Percentiles rank a stretch among this genome's conserved stretches.
Evolutionary conservation across 2,888 invertebrate genomes (phyloP).

Genomic region (Melanostoma mellinum): DNA sequence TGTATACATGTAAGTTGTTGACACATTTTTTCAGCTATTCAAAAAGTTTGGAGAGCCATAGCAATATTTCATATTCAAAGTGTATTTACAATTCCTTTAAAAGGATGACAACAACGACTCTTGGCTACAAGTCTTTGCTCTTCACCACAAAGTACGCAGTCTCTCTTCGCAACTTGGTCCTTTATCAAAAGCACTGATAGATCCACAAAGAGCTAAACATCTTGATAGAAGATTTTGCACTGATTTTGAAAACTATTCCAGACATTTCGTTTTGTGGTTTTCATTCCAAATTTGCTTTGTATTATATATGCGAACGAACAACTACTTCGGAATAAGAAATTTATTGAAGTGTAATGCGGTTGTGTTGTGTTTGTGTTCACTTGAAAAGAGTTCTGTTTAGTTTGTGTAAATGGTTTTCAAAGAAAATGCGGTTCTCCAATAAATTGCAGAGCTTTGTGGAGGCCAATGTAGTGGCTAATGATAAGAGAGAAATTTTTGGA

Average conservation of each 20-base stretch:
- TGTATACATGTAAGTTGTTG: too few species aligned
- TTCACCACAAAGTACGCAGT: slow-evolving; percentile 1
- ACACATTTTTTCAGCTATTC: too few species aligned
- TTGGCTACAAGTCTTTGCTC: not conserved
- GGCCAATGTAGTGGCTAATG: slow-evolving; percentile 41
- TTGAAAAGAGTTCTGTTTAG: slow-evolving; percentile 15
- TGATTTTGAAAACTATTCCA: slow-evolving; percentile 56
- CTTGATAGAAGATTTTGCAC: slow-evolving; percentile 33
- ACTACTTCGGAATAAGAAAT: not conserved
- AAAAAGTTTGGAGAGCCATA: too few species aligned
- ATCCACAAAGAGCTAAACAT: slow-evolving; percentile 25
- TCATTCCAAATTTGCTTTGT: slow-evolving; percentile 15
- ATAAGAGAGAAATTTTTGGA: slow-evolving; percentile 17
- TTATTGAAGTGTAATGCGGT: slow-evolving; percentile 6
- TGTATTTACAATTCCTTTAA: not conserved
- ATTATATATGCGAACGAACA: too few species aligned
- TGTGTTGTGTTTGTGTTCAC: slow-evolving; percentile 7
- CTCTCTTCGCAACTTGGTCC: slow-evolving; percentile 7
- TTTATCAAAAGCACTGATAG: not conserved
- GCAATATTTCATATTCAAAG: too few species aligned
- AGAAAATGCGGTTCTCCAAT: slow-evolving; percentile 56
- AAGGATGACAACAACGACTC: not conserved
- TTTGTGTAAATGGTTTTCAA: slow-evolving; percentile 12
- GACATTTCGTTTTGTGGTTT: slow-evolving; percentile 37
- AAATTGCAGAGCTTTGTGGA: slow-evolving; percentile 46